Evolutionary conservation across 2,797 vertebrate genomes (phyloP).

Genomic region (Rhadinocentrus ornatus): DNA sequence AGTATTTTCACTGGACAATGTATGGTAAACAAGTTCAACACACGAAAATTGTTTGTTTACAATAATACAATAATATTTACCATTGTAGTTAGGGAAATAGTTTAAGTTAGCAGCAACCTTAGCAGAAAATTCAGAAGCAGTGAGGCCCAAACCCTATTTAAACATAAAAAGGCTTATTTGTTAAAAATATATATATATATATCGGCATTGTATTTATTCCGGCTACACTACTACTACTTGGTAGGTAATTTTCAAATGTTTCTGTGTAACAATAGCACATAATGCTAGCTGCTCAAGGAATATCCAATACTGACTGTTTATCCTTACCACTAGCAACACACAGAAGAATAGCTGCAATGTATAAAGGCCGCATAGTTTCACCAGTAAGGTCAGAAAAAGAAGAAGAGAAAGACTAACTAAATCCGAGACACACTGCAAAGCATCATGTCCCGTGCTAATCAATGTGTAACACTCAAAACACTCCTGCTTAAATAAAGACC

Average conservation of each 20-base stretch:
- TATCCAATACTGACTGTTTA: not conserved
- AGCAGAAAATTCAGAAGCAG: not conserved
- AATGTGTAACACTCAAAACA: not conserved
- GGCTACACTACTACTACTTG: not conserved
- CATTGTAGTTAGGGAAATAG: not conserved
- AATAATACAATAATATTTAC: too few relatives aligned
- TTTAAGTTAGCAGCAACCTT: not conserved
- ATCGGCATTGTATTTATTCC: not conserved
- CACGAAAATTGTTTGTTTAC: too few relatives aligned
- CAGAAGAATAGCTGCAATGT: conserved; percentile 41
- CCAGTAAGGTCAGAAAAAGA: not conserved
- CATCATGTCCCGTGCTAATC: not conserved
- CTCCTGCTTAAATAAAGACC: not conserved
- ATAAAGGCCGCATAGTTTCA: conserved; percentile 51
- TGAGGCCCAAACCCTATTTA: not conserved
- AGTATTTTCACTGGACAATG: too few relatives aligned
- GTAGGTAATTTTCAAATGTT: not conserved
- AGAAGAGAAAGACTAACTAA: not conserved
- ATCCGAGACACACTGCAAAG: not conserved
- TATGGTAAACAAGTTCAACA: too few relatives aligned
- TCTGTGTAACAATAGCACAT: not conserved
- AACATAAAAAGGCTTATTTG: not conserved
- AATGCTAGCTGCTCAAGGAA: not conserved
- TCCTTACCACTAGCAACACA: conserved; percentile 60
- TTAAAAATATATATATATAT: too few relatives aligned